Base-by-base conservation (phyloP, 2,113 vertebrate species). In the Alligator sinensis region DNA sequence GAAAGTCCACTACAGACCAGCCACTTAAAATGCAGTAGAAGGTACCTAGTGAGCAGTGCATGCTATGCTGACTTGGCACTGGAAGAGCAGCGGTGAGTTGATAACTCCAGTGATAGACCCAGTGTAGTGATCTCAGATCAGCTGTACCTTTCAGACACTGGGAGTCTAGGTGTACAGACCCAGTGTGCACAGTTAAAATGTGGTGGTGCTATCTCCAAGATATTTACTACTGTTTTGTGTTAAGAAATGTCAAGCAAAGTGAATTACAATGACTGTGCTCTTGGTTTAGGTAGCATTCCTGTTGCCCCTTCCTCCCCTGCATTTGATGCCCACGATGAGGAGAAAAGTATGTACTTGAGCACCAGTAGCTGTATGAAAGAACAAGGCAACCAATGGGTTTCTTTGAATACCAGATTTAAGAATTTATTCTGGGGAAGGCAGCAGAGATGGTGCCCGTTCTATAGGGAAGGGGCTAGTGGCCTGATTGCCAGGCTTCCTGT, bases 221-320 rank as follows among this genome's bases (percentile, higher is more conserved):
- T 30, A 28, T 9, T 47, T 7, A 47, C 47, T 47, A 47, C 47
- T 0, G 0, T 2, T 18, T 5, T 14, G 47, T 30, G 9, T 59
- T 0, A 0, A 11, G 34, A 64, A 47, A 47, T 34, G 66, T 70
- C n/a, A 70, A 75, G 62, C 63, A 58, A 18, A 54, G 58, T 54
- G 30, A 0, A 60, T 80, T 55, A 0, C 9, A 64, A 63, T 30
- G 76, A 22, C 47, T 91, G 62, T 30, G 16, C 60, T 78, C 82
- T 72, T 60, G 47, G 18, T 57, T 75, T 82, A 34, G 17, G 66
- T 88, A 61, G 22, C 24, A 70, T 79, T 12, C 62, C n/a, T 12
- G 30, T 70, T 70, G n/a, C 68, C 19, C 30, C 30, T 70, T 18
- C 30, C 22, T 70, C 34, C 68, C 66, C 68, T 0, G 0, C 66